Conservation (phyloP, 2,113 vertebrate species). For the Thunnus maccoyii region DNA sequence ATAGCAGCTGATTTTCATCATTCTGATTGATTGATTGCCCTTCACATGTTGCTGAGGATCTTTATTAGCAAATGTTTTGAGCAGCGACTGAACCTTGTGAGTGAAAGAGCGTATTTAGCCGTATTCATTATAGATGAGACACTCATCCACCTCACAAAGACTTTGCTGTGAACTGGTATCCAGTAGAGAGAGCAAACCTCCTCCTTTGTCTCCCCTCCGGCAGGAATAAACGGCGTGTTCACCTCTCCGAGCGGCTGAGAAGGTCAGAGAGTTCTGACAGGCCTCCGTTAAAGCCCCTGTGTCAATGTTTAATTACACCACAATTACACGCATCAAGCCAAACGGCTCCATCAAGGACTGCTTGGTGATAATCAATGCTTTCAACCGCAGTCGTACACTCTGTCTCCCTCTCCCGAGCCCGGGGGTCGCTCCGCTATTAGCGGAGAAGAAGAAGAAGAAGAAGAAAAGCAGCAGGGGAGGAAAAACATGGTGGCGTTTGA, state of each 20-base stretch:
- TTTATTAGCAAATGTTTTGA: too few relatives aligned
- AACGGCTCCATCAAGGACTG: conserved; percentile 68
- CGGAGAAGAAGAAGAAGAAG: conserved; percentile 18
- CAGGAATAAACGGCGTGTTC: conserved; percentile 23
- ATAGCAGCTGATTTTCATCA: too few relatives aligned
- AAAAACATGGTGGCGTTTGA: neutral
- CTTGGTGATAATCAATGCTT: conserved; percentile 69
- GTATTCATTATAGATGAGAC: neutral
- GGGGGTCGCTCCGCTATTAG: conserved; percentile 27
- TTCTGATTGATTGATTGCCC: too few relatives aligned
- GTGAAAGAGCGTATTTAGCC: too few relatives aligned
- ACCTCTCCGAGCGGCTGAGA: conserved; percentile 35
- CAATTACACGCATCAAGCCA: conserved; percentile 75
- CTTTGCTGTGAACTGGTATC: neutral
- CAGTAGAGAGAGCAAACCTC: conserved; percentile 2
- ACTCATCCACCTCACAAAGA: neutral
- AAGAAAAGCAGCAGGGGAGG: conserved; percentile 24
- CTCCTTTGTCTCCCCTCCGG: conserved; percentile 23
- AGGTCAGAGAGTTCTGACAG: conserved; percentile 71
- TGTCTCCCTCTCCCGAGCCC: conserved; percentile 3
- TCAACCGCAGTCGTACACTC: conserved; percentile 40
- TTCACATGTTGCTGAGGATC: too few relatives aligned
- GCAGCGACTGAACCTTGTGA: too few relatives aligned
- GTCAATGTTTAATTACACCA: conserved; percentile 75
- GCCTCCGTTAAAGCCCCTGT: conserved; percentile 64